phyloP scores from a whole-genome alignment of 1,140 invertebrate genomes.

The Rhizoglyphus robini region DNA sequence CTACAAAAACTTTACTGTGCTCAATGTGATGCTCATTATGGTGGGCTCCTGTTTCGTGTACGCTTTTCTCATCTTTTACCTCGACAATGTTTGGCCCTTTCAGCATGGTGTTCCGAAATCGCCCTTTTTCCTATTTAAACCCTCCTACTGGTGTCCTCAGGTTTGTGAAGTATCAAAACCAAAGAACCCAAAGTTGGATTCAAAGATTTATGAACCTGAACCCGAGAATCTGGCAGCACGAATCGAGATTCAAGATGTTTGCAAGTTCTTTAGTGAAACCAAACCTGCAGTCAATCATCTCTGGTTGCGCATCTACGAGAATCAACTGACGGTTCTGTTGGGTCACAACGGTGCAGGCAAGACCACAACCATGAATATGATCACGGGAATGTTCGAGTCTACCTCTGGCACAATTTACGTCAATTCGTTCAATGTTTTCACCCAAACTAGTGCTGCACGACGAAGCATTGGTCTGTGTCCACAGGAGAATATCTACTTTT shows the following conservation, averaged over 20 bases:
- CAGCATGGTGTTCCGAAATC: constrained; percentile 37
- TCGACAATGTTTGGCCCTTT: constrained; percentile 31
- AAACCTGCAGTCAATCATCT: constrained; percentile 53
- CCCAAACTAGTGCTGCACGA: constrained; percentile 42
- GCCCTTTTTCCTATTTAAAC: constrained; percentile 36
- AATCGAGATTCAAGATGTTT: constrained; percentile 23
- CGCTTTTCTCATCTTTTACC: constrained; percentile 28
- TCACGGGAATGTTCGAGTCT: constrained; percentile 54
- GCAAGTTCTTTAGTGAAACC: constrained; percentile 23
- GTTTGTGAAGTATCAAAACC: background rate
- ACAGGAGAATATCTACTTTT: constrained; percentile 44
- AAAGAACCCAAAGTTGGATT: background rate
- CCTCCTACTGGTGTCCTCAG: constrained; percentile 37
- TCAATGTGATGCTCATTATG: constrained; percentile 22
- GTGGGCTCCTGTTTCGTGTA: constrained; percentile 23
- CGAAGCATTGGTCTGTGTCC: constrained; percentile 70
- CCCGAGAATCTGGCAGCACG: constrained; percentile 27
- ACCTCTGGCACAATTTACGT: constrained; percentile 51
- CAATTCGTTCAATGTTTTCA: constrained; percentile 48
- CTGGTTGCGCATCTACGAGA: constrained; percentile 56
- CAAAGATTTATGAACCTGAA: constrained; percentile 28
- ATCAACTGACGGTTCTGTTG: constrained; percentile 68
- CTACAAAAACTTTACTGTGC: constrained; percentile 31
- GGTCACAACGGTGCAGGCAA: constrained; percentile 76
- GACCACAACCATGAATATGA: constrained; percentile 64